Conservation (phyloP, 2,113 vertebrate species). For the Proteles cristata region DNA sequence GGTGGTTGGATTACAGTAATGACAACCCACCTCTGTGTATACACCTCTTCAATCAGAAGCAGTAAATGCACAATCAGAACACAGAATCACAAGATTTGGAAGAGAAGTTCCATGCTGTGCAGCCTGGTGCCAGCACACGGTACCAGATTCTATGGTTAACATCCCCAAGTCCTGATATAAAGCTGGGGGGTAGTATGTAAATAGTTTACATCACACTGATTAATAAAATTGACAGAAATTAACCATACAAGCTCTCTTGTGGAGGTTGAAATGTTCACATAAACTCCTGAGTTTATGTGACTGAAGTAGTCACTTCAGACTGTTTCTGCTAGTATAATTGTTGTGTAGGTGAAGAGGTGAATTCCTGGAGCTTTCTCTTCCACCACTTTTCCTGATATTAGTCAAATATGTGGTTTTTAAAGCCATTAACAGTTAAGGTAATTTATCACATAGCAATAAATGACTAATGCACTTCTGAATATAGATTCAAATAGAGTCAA, state of each 20-base stretch:
- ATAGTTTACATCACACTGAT: not conserved
- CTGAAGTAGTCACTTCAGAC: not conserved
- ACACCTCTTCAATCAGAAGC: not conserved
- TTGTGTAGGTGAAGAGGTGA: not conserved
- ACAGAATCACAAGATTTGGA: not conserved
- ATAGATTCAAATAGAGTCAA: not conserved
- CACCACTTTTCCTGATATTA: not conserved
- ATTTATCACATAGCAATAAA: not conserved
- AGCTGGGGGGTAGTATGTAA: too few relatives aligned
- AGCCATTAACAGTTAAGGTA: not conserved
- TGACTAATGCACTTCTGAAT: not conserved
- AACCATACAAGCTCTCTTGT: not conserved
- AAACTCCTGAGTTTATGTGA: not conserved
- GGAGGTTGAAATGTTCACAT: not conserved
- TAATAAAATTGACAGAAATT: not conserved
- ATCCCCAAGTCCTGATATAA: not conserved
- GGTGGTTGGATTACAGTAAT: not conserved
- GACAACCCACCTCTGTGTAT: not conserved
- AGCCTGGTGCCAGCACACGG: not conserved
- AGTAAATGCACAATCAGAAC: too few relatives aligned
- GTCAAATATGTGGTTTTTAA: not conserved
- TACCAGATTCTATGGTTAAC: not conserved
- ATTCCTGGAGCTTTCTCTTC: not conserved
- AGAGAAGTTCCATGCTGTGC: not conserved
- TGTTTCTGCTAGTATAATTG: not conserved